A percentile compares a stretch with the other conserved stretches of the same genome.
phyloP scores from a whole-genome alignment of 2,113 vertebrate genomes.

The Callospermophilus lateralis region DNA sequence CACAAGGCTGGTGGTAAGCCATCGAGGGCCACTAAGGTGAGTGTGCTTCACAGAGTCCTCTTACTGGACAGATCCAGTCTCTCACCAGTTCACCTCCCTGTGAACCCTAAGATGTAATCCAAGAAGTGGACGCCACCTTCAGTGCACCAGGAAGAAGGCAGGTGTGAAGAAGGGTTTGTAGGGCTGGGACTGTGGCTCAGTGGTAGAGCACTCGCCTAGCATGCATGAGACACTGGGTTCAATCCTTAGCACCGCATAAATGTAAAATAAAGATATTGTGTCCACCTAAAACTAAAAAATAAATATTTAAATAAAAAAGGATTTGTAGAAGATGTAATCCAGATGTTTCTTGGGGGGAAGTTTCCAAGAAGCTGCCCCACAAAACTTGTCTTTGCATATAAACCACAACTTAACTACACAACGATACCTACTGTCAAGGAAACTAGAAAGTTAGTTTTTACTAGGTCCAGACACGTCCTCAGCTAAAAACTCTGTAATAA shows the following conservation, averaged over 20 bases:
- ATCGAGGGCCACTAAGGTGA: neutral
- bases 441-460: slow-evolving; percentile 41
- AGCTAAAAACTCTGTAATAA: slow-evolving; percentile 11
- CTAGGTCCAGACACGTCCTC: neutral
- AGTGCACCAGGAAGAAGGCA: neutral
- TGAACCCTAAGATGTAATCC: neutral
- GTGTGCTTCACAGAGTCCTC: neutral
- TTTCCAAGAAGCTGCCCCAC: neutral
- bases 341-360: neutral
- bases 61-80: neutral
- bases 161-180: neutral
- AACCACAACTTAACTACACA: neutral
- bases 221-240: too few relatives aligned
- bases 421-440: neutral
- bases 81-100: neutral
- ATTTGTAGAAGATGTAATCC: neutral
- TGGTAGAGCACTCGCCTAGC: too few relatives aligned
- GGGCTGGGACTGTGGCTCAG: too few relatives aligned
- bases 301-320: neutral
- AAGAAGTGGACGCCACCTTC: neutral
- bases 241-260: too few relatives aligned
- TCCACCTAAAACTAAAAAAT: too few relatives aligned
- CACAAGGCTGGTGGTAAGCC: neutral
- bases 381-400: neutral
- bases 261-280: too few relatives aligned